phyloP scores from a whole-genome alignment of 2,113 vertebrate species.

The Sphaerodactylus townsendi region DNA sequence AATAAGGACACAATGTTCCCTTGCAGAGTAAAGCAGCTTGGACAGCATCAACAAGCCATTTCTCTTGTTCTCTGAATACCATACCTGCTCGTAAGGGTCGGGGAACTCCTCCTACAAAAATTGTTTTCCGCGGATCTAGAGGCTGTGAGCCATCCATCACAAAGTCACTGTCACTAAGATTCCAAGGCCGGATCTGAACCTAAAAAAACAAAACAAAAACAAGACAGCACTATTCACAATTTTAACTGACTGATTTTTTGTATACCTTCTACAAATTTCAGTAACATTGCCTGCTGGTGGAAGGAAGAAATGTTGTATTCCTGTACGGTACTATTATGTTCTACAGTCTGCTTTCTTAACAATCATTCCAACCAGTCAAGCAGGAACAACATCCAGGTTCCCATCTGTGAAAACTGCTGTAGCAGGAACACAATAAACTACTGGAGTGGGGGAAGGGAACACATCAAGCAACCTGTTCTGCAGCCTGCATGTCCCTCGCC shows the following conservation, averaged over 20 bases:
- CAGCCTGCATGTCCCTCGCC: not conserved
- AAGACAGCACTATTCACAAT: constrained; percentile 56
- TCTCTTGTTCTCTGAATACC: constrained; percentile 38
- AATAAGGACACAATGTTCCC: constrained; percentile 25
- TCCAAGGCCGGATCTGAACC: constrained; percentile 99
- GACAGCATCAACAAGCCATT: constrained; percentile 26
- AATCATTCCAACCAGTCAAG: not conserved
- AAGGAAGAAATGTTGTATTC: not conserved
- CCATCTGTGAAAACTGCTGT: not conserved
- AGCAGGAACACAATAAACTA: not conserved
- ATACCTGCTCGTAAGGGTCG: constrained; percentile 96
- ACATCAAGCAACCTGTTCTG: not conserved
- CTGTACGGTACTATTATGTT: not conserved
- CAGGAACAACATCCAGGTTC: not conserved
- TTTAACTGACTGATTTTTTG: not conserved
- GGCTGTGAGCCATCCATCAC: constrained; percentile 99
- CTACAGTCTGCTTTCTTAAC: not conserved
- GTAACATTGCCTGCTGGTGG: not conserved
- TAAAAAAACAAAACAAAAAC: constrained; percentile 64
- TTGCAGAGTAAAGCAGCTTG: constrained; percentile 41
- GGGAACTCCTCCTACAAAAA: constrained; percentile 98
- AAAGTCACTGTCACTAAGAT: constrained; percentile 99
- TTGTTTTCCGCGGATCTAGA: constrained; percentile 97
- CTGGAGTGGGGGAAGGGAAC: not conserved
- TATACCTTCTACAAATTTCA: not conserved